A percentile compares a stretch with the other conserved stretches of the same genome.
phyloP scores from a whole-genome alignment of 1,140 invertebrate genomes.

The Drosophila kohkoa region DNA sequence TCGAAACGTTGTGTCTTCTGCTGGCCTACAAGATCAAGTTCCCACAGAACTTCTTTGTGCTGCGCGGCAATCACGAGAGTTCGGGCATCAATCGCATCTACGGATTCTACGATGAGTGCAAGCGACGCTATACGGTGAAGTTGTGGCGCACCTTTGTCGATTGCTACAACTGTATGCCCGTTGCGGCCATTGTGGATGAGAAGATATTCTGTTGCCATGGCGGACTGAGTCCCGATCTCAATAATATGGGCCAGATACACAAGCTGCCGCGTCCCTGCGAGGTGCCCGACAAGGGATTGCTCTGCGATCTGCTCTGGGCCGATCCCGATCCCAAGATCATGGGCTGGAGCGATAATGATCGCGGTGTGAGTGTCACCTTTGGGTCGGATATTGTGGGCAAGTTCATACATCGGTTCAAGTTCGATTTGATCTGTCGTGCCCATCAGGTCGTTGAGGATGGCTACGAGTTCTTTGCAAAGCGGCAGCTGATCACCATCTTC shows the following conservation, averaged over 20 bases:
- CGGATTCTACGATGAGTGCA: slow-evolving; percentile 97
- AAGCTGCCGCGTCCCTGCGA: slow-evolving; percentile 95
- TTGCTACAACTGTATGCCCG: slow-evolving; percentile 88
- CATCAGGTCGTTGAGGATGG: slow-evolving; percentile 99
- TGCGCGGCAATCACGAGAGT: slow-evolving; percentile 87
- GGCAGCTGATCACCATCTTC: slow-evolving; percentile 98
- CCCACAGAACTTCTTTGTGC: slow-evolving; percentile 94
- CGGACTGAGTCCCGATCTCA: slow-evolving; percentile 93
- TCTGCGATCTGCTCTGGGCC: slow-evolving; percentile 98
- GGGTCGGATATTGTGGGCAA: slow-evolving; percentile 96
- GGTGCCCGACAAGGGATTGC: slow-evolving; percentile 94
- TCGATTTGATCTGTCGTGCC: slow-evolving; percentile 97
- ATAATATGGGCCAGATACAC: slow-evolving; percentile 94
- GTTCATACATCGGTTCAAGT: slow-evolving; percentile 96
- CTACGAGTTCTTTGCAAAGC: slow-evolving; percentile 99
- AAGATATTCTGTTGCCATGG: slow-evolving; percentile 99
- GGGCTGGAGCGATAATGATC: slow-evolving; percentile 97
- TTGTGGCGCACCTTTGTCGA: slow-evolving; percentile 98
- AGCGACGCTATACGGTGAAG: slow-evolving; percentile 97
- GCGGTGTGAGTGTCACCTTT: slow-evolving; percentile 97
- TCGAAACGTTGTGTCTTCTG: slow-evolving; percentile 95
- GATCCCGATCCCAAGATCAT: slow-evolving; percentile 95
- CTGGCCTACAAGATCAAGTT: slow-evolving; percentile 98
- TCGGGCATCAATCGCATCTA: slow-evolving; percentile 95
- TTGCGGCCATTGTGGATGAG: slow-evolving; percentile 97